These are phyloP conservation scores for Tor tambroides DNA, from an alignment of 2,113 vertebrate genomes.

Conservation along the genomic window DNA sequence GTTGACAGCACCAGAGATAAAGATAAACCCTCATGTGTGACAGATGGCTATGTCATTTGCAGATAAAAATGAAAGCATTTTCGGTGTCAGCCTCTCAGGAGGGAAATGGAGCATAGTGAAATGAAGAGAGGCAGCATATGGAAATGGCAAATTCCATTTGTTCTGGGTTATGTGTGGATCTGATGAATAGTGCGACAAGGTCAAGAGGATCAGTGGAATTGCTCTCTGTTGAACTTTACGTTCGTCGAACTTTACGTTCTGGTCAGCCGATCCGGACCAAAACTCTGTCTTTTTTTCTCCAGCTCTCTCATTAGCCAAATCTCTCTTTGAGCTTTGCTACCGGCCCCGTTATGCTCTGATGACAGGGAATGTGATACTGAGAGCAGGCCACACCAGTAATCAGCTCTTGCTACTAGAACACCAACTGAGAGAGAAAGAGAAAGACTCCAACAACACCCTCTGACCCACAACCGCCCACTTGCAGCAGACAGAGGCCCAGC, in stretches of 20 bases:
- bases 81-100: slow-evolving; percentile 9
- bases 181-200: neutral
- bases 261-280: neutral
- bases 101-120: slow-evolving; percentile 56
- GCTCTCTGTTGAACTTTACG: neutral
- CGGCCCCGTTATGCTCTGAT: slow-evolving; percentile 20
- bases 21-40: slow-evolving; percentile 44
- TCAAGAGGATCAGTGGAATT: neutral
- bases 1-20: slow-evolving; percentile 2
- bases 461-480: slow-evolving; percentile 51
- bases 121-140: slow-evolving; percentile 35
- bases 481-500: slow-evolving; percentile 48
- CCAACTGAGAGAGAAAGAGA: slow-evolving; percentile 19
- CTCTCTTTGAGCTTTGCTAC: slow-evolving; percentile 13
- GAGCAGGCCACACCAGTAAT: slow-evolving; percentile 37
- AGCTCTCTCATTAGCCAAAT: slow-evolving; percentile 7
- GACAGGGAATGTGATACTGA: slow-evolving; percentile 2
- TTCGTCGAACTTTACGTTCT: neutral
- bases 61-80: slow-evolving; percentile 45
- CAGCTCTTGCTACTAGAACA: neutral
- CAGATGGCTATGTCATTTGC: slow-evolving; percentile 57
- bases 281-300: neutral
- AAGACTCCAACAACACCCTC: slow-evolving; percentile 34
- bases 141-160: slow-evolving; percentile 41
- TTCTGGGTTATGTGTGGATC: slow-evolving; percentile 34